Evolutionary conservation across 2,888 invertebrate genomes (phyloP), one percentile per base, ranked within the genome.

Genomic region (Trissoscelio sp.): DNA sequence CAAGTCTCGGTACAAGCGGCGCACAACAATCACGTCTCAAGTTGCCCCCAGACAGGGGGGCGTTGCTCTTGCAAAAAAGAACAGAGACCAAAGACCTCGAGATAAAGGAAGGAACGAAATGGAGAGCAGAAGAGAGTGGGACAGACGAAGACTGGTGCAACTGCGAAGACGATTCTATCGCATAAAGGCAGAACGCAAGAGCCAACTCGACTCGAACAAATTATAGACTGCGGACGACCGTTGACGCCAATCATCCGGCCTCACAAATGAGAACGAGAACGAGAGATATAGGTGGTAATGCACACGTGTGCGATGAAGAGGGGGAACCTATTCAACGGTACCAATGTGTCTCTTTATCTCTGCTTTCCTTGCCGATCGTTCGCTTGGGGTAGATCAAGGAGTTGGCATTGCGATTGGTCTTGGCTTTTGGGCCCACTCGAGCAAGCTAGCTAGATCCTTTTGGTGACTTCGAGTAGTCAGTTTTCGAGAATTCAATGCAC

Each of bases 21-120:
- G 90, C 86, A 83, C 85, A 90, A 91, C 91, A 91, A 91, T 91
- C 88, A 88, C 88, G 91, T 91, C 91, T 91, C 91, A 87, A 91
- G 91, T 91, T 91, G 88, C 90, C 87, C 88, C 88, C 81, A 87
- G 87, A 89, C 88, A 87, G 90, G 90, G 88, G 90, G 89, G 87
- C 86, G 86, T 87, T 86, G 85, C 86, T 86, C 86, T 80, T 74
- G 58, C 39, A 86, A 79, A 83, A 75, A 75, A 7, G 34, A 60
- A 66, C 66, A 4, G 46, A 64, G 73, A 44, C 53, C 51, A 60
- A 67, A 55, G 64, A 57, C 42, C 67, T 57, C 34, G 46, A 11
- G 55, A 74, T 44, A 85, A 82, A 84, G 67, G 66, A 46, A 51
- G 9, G 12, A 55, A 12, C 18, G 57, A 34, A 20, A 39, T 9